Conservation (phyloP, 2,113 vertebrate genomes). For the Xiphophorus couchianus region DNA sequence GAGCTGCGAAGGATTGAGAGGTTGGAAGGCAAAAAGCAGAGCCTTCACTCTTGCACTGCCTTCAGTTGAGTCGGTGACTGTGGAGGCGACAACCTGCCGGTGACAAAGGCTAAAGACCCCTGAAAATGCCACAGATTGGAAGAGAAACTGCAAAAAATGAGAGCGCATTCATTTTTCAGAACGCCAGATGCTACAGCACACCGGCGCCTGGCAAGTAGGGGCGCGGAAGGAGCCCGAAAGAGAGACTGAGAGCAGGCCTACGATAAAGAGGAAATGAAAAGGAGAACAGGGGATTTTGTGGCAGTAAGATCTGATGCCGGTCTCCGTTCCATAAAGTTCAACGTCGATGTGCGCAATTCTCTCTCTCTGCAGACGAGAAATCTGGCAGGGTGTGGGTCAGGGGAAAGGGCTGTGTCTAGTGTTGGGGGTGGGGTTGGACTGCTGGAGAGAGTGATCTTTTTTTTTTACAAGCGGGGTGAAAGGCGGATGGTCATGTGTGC, state of each 20-base stretch:
- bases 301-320: constrained; percentile 53
- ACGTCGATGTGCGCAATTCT: constrained; percentile 40
- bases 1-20: constrained; percentile 21
- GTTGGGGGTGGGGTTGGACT: constrained; percentile 70
- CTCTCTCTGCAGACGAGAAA: constrained; percentile 59
- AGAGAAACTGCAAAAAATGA: constrained; percentile 50
- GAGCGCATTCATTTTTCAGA: constrained; percentile 73
- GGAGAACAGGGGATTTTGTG: constrained; percentile 19
- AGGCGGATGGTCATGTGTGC: constrained; percentile 83
- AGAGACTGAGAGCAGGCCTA: constrained; percentile 30
- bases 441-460: constrained; percentile 75
- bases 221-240: constrained; percentile 63
- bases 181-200: constrained; percentile 61
- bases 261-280: constrained; percentile 44
- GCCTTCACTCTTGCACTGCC: constrained; percentile 14
- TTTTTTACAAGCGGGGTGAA: constrained; percentile 72
- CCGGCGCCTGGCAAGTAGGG: constrained; percentile 40
- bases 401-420: constrained; percentile 62
- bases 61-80: constrained; percentile 57
- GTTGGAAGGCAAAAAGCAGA: constrained; percentile 60
- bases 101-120: constrained; percentile 72
- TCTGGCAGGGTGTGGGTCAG: constrained; percentile 45
- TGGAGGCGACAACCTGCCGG: constrained; percentile 63
- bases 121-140: constrained; percentile 73
- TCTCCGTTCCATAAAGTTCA: constrained; percentile 57